A percentile compares a stretch with the other conserved stretches of the same genome.
Evolutionary conservation across 2,888 invertebrate genomes (phyloP).

Genomic region (Buathra laborator): DNA sequence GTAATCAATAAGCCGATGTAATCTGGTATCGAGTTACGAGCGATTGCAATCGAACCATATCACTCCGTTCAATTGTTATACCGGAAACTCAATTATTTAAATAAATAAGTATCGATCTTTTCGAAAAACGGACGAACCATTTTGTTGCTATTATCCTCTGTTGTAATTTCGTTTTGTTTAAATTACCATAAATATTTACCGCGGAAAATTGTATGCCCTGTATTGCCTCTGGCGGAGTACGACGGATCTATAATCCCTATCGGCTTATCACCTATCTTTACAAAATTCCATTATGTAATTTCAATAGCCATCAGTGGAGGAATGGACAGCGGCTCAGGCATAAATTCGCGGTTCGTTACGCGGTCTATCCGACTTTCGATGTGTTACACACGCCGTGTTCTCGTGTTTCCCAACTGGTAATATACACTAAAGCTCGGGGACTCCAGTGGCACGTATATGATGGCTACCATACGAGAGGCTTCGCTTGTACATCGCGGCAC

Average conservation of each 20-base stretch:
- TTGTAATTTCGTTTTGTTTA: no score
- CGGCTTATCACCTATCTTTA: not conserved
- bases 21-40: no score
- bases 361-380: constrained; percentile 40
- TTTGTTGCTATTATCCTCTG: no score
- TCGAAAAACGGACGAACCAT: no score
- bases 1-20: no score
- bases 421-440: not conserved
- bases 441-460: not conserved
- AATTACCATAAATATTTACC: no score
- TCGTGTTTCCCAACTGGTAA: constrained; percentile 8
- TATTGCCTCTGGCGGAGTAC: no score
- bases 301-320: constrained; percentile 25
- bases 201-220: no score
- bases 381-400: not conserved
- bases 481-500: not conserved
- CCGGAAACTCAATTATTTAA: no score
- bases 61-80: no score
- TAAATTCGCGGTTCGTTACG: constrained; percentile 50
- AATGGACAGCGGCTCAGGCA: not conserved
- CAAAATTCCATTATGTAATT: constrained; percentile 24
- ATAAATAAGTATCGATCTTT: no score
- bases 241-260: not conserved
- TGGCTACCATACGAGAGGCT: not conserved
- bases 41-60: no score